Conservation (phyloP, 1,140 invertebrate species). For the Arion vulgaris region DNA sequence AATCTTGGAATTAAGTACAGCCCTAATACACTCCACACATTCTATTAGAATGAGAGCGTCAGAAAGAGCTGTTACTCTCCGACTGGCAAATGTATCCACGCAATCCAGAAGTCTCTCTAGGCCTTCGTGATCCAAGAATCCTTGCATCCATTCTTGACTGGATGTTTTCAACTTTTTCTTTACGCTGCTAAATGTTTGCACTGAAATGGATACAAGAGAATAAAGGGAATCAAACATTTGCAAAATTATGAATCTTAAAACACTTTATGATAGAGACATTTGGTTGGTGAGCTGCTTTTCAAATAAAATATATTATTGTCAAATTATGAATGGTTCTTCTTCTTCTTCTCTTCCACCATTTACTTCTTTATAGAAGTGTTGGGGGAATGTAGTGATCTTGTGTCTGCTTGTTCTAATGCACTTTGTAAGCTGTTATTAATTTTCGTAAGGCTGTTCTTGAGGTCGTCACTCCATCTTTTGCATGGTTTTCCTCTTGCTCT, state of each 20-base stretch:
- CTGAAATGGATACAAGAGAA: conserved; percentile 38
- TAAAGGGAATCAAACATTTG: neutral
- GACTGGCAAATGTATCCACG: conserved; percentile 69
- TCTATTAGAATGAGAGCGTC: conserved; percentile 26
- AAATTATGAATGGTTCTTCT: too few relatives aligned
- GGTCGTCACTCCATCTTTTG: too few relatives aligned
- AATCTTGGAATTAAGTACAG: conserved; percentile 74
- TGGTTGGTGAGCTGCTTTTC: neutral
- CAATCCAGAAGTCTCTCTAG: conserved; percentile 73
- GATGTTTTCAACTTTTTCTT: conserved; percentile 70
- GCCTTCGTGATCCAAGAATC: conserved; percentile 74
- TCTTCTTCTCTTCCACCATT: too few relatives aligned
- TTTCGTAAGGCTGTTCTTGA: too few relatives aligned
- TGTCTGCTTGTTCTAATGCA: too few relatives aligned
- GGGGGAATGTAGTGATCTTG: too few relatives aligned
- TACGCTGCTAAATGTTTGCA: conserved; percentile 72
- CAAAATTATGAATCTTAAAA: neutral
- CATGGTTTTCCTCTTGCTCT: too few relatives aligned
- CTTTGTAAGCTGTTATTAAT: too few relatives aligned
- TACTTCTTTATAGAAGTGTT: too few relatives aligned
- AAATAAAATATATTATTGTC: too few relatives aligned
- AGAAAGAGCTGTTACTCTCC: conserved; percentile 34
- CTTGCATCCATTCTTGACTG: conserved; percentile 73
- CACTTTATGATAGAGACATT: neutral
- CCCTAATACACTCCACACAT: conserved; percentile 61